Base-by-base conservation (phyloP, 2,888 invertebrate genomes). In the Orchestes rusci region DNA sequence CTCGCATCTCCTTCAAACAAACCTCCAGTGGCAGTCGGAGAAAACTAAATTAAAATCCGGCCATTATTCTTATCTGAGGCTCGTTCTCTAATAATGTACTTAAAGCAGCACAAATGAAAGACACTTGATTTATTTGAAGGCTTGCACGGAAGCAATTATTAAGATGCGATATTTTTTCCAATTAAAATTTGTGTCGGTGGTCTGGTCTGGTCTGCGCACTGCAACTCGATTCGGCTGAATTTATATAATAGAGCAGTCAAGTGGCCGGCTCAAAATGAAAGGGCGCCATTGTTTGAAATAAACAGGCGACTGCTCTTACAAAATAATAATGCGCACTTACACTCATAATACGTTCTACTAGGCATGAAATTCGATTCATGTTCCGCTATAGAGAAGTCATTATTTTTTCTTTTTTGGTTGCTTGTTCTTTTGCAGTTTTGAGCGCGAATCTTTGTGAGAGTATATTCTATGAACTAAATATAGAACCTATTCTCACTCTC, bases 311-410 rank as follows among this genome's bases (percentile, higher is more conserved):
- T 60, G 63, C 63, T 61, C 63, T 62, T 60, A 58, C 57, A 53
- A 61, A 62, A 65, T 64, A 65, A 50, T 50, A 50, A 65, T 63
- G 60, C 57, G 62, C 64, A 64, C 64, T 65, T 61, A 60, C 55
- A 42, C 49, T 53, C 53, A 61, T 61, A 64, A 63, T 63, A 58
- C 55, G 59, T 60, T 56, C 56, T 56, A 59, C 57, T 59, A 56
- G 60, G 62, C 63, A 61, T 60, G 54, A 63, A 62, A 65, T 64
- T 60, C 56, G 61, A 63, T 63, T 63, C 34, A 39, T 33, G 39
- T 39, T 38, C 37, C 19, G 42, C 38, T 20, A 16, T 35, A 28
- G 19, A 35, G 23, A 23, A 43, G 43, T 39, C 31, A 39, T 43
- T 41, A 40, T 27, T 39, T 37, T 18, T 17, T 27, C 4, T 37